Evolutionary conservation across 2,888 invertebrate species (phyloP).

Genomic region (Timema cristinae): DNA sequence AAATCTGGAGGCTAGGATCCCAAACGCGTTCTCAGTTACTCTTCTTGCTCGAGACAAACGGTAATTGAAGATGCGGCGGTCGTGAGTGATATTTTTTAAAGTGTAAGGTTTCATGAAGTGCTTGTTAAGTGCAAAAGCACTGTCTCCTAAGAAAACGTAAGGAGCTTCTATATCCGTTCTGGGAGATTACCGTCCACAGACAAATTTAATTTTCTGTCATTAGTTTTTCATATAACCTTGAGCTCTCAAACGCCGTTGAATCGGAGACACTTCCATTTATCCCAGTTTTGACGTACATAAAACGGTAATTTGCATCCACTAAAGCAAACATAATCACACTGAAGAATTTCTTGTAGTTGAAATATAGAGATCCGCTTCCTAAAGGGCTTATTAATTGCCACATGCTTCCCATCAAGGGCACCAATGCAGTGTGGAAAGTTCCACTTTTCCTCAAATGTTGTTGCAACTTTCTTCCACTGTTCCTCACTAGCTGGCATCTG

Average conservation of each 20-base stretch:
- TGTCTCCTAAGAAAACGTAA: conserved; percentile 11
- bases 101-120: conserved; percentile 10
- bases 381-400: not conserved
- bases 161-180: not conserved
- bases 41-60: conserved; percentile 4
- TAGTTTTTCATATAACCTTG: not conserved
- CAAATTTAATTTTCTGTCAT: not conserved
- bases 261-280: not conserved
- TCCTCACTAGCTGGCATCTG: conserved; percentile 7
- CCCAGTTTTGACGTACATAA: conserved; percentile 2
- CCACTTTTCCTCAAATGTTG: not conserved
- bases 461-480: not conserved
- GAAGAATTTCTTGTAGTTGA: conserved; percentile 13
- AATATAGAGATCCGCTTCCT: not conserved
- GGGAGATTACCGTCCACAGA: not conserved
- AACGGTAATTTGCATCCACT: conserved; percentile 3
- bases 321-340: not conserved
- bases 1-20: conserved; percentile 3
- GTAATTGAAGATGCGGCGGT: not conserved
- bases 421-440: not conserved
- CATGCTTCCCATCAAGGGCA: not conserved
- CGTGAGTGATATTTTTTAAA: not conserved
- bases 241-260: not conserved
- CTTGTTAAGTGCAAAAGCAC: conserved; percentile 6
- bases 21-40: conserved; percentile 5